phyloP scores from a whole-genome alignment of 2,888 invertebrate genomes.

The Ligdia adustata region DNA sequence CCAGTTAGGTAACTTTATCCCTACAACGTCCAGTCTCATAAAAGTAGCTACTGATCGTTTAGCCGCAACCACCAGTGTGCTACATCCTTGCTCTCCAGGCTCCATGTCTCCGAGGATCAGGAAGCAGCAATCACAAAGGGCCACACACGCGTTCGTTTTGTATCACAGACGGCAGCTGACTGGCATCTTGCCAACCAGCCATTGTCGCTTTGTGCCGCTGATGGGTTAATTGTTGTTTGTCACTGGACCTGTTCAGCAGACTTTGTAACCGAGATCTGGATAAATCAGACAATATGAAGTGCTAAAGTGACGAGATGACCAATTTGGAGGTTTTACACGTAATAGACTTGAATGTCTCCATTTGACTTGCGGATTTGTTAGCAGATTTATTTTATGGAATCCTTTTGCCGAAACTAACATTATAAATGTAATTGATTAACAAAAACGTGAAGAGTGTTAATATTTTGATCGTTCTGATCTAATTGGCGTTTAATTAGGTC shows the following conservation, averaged over 20 bases:
- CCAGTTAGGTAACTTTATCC: no score
- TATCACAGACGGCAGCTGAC: constrained; percentile 20
- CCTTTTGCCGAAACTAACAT: no score
- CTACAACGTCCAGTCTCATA: no score
- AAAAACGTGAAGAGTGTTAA: no score
- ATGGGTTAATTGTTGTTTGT: constrained; percentile 41
- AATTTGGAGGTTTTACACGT: constrained; percentile 1
- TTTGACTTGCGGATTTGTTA: not conserved
- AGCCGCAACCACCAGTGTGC: not conserved
- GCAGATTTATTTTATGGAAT: no score
- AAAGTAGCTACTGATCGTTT: no score
- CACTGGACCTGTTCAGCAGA: constrained; percentile 36
- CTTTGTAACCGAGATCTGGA: constrained; percentile 8
- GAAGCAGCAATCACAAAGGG: constrained; percentile 41
- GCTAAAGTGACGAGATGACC: constrained; percentile 10
- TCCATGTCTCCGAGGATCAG: constrained; percentile 28
- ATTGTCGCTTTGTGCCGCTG: constrained; percentile 39
- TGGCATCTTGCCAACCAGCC: constrained; percentile 32
- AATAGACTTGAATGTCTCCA: not conserved
- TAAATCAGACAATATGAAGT: constrained; percentile 23
- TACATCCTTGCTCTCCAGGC: constrained; percentile 4
- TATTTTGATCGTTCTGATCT: no score
- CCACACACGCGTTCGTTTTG: constrained; percentile 37
- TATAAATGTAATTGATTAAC: no score
- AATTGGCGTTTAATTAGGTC: no score